phyloP scores from a whole-genome alignment of 2,797 vertebrate genomes.

The Tragelaphus oryx region DNA sequence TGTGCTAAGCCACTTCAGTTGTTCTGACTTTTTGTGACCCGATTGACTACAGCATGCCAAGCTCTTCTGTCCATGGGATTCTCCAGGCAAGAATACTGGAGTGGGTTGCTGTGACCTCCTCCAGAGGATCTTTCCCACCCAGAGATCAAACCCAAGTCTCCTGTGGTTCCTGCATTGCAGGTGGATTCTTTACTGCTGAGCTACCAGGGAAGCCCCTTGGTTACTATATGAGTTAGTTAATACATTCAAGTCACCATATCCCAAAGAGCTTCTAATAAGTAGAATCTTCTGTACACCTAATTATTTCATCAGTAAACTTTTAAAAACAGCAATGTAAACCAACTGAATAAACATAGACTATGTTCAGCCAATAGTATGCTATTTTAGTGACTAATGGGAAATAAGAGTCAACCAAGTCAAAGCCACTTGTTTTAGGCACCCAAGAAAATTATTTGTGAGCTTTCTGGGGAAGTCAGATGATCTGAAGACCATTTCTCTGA shows the following conservation, averaged over 20 bases:
- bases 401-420: not conserved
- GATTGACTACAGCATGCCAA: not conserved
- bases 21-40: not conserved
- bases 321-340: not conserved
- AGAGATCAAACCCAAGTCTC: not conserved
- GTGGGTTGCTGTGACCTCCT: not conserved
- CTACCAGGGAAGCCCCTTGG: not conserved
- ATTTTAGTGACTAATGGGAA: not conserved
- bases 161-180: not conserved
- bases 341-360: not conserved
- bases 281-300: not conserved
- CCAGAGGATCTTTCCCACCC: not conserved
- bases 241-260: not conserved
- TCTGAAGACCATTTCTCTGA: not conserved
- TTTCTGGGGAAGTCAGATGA: not conserved
- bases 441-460: not conserved
- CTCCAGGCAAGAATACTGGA: not conserved
- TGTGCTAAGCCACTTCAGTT: not conserved
- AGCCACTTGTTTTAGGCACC: not conserved
- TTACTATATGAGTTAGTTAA: not conserved
- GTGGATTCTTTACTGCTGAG: not conserved
- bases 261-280: not conserved
- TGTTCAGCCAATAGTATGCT: not conserved
- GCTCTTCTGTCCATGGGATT: not conserved
- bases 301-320: conserved; percentile 37